phyloP scores from a whole-genome alignment of 2,888 invertebrate species.

The Sabatieria punctata region DNA sequence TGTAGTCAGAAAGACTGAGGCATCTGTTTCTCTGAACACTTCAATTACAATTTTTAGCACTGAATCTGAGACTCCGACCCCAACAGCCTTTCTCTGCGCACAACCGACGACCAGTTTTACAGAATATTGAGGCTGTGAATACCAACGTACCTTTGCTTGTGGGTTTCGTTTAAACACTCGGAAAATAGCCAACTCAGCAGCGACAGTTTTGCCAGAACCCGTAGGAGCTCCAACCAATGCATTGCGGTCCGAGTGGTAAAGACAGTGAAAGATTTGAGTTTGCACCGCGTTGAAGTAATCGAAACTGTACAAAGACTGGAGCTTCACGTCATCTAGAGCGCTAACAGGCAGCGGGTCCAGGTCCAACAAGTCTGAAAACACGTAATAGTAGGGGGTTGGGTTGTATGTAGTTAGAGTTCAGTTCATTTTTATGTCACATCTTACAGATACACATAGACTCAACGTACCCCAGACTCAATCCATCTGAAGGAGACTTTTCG shows the following conservation, averaged over 20 bases:
- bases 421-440: background rate
- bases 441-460: background rate
- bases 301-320: slow-evolving; percentile 68
- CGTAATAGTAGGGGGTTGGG: no score
- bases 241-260: slow-evolving; percentile 85
- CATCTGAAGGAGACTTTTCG: no score
- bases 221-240: slow-evolving; percentile 86
- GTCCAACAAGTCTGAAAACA: slow-evolving; percentile 55
- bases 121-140: no score
- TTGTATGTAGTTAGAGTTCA: no score
- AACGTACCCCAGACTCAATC: background rate
- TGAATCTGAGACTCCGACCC: no score
- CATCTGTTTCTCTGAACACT: no score
- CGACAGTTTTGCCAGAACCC: slow-evolving; percentile 93
- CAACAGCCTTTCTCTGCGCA: no score
- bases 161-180: slow-evolving; percentile 33
- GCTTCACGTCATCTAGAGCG: slow-evolving; percentile 56
- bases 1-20: no score
- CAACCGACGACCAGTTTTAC: no score
- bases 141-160: slow-evolving; percentile 7
- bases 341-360: slow-evolving; percentile 71
- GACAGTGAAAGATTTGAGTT: slow-evolving; percentile 87
- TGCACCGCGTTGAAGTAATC: slow-evolving; percentile 95
- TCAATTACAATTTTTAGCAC: no score
- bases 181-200: slow-evolving; percentile 92